Evolutionary conservation across 1,140 invertebrate genomes (phyloP).

Genomic region (Asbolus verrucosus): DNA sequence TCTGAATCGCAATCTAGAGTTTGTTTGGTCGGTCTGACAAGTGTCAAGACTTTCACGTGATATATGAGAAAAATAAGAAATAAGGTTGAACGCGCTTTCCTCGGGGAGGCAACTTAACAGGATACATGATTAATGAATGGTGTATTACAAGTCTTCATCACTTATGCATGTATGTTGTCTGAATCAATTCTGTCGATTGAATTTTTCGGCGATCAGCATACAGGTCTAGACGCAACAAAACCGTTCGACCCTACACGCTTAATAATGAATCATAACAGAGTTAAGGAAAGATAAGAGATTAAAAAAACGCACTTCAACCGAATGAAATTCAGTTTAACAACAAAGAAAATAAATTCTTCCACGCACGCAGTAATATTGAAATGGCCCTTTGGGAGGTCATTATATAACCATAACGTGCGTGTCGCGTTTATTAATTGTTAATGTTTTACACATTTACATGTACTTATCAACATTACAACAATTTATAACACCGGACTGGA

Average conservation of each 20-base stretch:
- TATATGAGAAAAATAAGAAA: constrained; percentile 64
- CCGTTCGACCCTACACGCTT: constrained; percentile 3
- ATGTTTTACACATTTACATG: constrained; percentile 43
- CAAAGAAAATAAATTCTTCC: constrained; percentile 33
- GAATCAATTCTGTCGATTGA: constrained; percentile 59
- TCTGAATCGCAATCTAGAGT: constrained; percentile 52
- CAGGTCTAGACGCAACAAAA: not conserved
- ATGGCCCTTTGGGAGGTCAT: constrained; percentile 35
- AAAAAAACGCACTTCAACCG: constrained; percentile 21
- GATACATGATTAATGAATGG: constrained; percentile 63
- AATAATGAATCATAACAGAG: not conserved
- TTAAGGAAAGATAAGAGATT: constrained; percentile 3
- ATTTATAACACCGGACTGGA: constrained; percentile 15
- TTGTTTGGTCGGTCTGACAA: constrained; percentile 56
- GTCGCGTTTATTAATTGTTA: constrained; percentile 42
- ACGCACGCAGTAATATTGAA: constrained; percentile 42
- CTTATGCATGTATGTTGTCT: constrained; percentile 60
- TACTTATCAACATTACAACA: constrained; percentile 31
- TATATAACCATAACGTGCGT: constrained; percentile 36
- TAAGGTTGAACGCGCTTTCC: constrained; percentile 53
- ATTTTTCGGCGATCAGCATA: constrained; percentile 10
- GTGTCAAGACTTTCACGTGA: constrained; percentile 60
- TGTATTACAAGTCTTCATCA: constrained; percentile 58
- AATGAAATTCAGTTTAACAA: constrained; percentile 23
- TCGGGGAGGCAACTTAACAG: constrained; percentile 54